phyloP scores from a whole-genome alignment of 2,888 invertebrate genomes.

The Uropetala carovei region DNA sequence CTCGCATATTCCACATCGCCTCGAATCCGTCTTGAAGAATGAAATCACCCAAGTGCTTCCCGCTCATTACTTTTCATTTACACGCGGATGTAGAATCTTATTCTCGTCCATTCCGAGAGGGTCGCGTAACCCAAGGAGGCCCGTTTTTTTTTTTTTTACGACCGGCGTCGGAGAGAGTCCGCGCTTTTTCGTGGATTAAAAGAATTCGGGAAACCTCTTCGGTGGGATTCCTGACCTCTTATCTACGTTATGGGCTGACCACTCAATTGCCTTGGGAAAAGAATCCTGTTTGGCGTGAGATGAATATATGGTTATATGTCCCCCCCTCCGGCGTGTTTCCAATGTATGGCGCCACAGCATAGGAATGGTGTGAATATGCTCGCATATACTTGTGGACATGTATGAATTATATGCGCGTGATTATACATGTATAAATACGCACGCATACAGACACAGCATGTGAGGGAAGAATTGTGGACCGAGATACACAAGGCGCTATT shows the following conservation, averaged over 20 bases:
- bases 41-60: too few relatives aligned
- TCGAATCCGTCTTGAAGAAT: too few relatives aligned
- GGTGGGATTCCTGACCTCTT: background rate
- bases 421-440: background rate
- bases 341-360: background rate
- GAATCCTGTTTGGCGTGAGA: conserved; percentile 20
- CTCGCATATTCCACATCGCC: too few relatives aligned
- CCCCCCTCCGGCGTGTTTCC: background rate
- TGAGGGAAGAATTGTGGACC: background rate
- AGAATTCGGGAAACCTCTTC: background rate
- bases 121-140: background rate
- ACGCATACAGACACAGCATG: background rate
- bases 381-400: background rate
- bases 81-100: too few relatives aligned
- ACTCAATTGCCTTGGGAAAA: conserved; percentile 34
- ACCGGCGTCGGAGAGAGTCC: conserved; percentile 2
- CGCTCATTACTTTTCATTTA: too few relatives aligned
- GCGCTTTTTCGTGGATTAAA: conserved; percentile 10
- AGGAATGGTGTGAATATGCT: background rate
- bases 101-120: background rate
- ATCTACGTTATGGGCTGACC: conserved; percentile 22
- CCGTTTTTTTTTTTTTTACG: background rate
- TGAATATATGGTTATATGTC: background rate
- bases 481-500: too few relatives aligned
- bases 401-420: background rate